Conservation (phyloP, 1,140 invertebrate species). For the Aphaenogaster floridana region DNA sequence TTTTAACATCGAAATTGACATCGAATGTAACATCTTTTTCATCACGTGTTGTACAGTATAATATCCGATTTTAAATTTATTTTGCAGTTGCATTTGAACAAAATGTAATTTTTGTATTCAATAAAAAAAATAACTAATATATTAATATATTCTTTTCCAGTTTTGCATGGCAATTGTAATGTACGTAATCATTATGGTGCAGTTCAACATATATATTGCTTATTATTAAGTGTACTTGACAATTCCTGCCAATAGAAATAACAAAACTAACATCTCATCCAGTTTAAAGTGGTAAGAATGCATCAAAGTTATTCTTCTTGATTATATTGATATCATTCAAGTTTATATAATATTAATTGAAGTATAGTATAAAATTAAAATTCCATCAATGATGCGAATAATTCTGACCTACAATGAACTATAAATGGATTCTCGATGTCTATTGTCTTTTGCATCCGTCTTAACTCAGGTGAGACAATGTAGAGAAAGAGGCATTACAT, state of each 20-base stretch:
- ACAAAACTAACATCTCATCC: background rate
- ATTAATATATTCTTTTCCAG: background rate
- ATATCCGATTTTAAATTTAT: too few species aligned
- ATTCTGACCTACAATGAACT: too few species aligned
- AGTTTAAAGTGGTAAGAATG: background rate
- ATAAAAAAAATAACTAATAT: background rate
- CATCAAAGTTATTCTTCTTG: background rate
- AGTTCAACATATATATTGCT: background rate
- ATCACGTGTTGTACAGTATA: background rate
- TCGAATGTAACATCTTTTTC: background rate
- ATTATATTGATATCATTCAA: too few species aligned
- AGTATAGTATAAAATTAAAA: too few species aligned
- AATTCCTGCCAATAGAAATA: background rate
- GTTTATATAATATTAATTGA: too few species aligned
- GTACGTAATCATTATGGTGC: constrained; percentile 22
- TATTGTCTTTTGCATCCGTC: too few species aligned
- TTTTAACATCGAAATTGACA: background rate
- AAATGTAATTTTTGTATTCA: background rate
- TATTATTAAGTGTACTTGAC: background rate
- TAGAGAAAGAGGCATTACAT: too few species aligned
- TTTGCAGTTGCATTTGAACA: too few species aligned
- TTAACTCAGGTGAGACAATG: too few species aligned
- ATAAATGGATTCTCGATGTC: too few species aligned
- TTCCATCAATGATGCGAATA: too few species aligned
- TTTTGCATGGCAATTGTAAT: background rate